Percentiles rank a stretch among this genome's conserved stretches.
These are phyloP conservation scores for Tragelaphus strepsiceros DNA, from an alignment of 2,113 vertebrate species.

Conservation along the genomic window DNA sequence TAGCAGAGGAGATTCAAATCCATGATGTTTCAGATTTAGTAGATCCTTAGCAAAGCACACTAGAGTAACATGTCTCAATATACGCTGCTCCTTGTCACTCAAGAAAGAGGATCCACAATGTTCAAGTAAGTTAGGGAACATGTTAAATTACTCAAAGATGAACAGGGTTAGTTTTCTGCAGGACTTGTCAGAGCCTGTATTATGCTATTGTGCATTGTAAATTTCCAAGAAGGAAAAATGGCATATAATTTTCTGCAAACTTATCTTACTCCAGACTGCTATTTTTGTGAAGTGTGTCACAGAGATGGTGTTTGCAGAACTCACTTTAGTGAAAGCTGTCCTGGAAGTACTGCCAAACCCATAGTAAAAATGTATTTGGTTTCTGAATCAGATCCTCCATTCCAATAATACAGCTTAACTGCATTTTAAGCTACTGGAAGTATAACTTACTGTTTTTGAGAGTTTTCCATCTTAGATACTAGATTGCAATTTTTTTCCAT, in stretches of 20 bases:
- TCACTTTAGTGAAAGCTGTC: not conserved
- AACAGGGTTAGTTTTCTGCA: not conserved
- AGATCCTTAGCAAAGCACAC: not conserved
- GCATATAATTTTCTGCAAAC: not conserved
- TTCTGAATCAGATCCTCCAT: not conserved
- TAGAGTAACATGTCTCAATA: not conserved
- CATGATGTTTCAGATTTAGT: not conserved
- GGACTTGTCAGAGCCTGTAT: not conserved
- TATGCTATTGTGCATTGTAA: not conserved
- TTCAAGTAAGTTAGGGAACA: not conserved
- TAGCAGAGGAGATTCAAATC: not conserved
- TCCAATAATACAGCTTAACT: not conserved
- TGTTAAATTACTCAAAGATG: not conserved
- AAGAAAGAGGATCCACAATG: not conserved
- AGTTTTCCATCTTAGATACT: not conserved
- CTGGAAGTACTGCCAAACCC: not conserved
- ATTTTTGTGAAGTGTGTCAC: not conserved
- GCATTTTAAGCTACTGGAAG: not conserved
- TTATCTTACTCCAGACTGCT: not conserved
- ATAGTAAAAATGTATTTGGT: not conserved
- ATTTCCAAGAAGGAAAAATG: conserved; percentile 8
- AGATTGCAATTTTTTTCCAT: not conserved
- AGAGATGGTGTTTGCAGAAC: not conserved
- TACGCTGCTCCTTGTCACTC: not conserved
- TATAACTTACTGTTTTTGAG: not conserved